Evolutionary conservation across 2,888 invertebrate genomes (phyloP).

Genomic region (Drosophila melanocephala): DNA sequence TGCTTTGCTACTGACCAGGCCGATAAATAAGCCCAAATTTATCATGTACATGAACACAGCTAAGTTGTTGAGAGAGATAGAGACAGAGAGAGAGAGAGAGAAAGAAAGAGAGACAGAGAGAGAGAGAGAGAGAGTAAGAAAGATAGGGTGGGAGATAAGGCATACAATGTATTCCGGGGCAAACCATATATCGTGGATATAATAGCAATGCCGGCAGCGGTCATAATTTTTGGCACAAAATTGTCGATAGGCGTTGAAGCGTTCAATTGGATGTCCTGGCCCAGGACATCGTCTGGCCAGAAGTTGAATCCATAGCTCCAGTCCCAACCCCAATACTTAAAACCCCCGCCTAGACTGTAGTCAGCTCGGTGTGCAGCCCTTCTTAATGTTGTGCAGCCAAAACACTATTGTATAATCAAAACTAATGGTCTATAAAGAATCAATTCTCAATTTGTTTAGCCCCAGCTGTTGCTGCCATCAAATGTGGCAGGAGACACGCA

Average conservation of each 20-base stretch:
- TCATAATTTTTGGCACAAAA: constrained; percentile 80
- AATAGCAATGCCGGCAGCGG: constrained; percentile 66
- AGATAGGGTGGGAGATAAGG: neutral
- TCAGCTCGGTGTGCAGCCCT: constrained; percentile 6
- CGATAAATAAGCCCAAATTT: constrained; percentile 78
- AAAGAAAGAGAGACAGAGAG: neutral
- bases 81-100: neutral
- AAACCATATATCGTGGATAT: constrained; percentile 74
- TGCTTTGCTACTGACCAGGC: constrained; percentile 56
- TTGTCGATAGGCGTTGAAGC: constrained; percentile 82
- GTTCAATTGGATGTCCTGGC: constrained; percentile 78
- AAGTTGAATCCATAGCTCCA: neutral
- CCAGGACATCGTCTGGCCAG: constrained; percentile 27
- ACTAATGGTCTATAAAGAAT: constrained; percentile 84
- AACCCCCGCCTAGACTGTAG: constrained; percentile 12
- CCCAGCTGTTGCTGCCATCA: constrained; percentile 68
- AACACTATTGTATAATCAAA: constrained; percentile 80
- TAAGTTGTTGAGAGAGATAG: neutral
- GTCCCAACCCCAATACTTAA: constrained; percentile 11
- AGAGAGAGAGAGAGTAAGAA: neutral
- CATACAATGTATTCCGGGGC: constrained; percentile 14
- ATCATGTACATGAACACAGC: constrained; percentile 68
- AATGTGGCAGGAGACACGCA: constrained; percentile 25
- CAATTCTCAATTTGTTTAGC: constrained; percentile 83
- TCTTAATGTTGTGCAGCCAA: constrained; percentile 29